phyloP scores from a whole-genome alignment of 1,140 invertebrate genomes.

The Triops cancriformis region DNA sequence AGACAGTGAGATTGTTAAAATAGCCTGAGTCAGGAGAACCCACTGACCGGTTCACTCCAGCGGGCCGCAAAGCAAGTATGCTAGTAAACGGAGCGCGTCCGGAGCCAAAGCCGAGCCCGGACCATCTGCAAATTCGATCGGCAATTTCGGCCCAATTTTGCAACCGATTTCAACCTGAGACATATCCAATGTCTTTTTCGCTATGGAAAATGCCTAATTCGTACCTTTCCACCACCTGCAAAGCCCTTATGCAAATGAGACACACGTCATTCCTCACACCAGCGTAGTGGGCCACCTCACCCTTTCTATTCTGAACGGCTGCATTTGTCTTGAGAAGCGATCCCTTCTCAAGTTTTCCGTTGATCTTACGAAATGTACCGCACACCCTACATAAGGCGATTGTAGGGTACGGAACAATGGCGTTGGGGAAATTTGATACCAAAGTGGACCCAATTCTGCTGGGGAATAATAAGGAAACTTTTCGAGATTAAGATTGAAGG shows the following conservation, averaged over 20 bases:
- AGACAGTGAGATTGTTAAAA: slow-evolving; percentile 4
- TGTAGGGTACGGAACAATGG: too few species aligned
- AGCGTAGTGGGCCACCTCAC: background rate
- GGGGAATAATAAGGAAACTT: too few species aligned
- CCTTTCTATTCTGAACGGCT: background rate
- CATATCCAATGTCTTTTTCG: background rate
- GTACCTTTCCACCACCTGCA: background rate
- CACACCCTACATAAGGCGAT: too few species aligned
- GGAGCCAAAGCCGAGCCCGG: background rate
- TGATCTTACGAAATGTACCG: too few species aligned
- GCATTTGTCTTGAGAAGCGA: background rate
- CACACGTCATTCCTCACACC: slow-evolving; percentile 3
- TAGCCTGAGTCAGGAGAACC: background rate
- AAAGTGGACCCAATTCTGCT: too few species aligned
- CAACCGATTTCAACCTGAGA: background rate
- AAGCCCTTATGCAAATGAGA: background rate
- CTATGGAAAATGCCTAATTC: background rate
- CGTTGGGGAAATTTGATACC: too few species aligned
- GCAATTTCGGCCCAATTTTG: background rate
- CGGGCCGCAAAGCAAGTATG: background rate
- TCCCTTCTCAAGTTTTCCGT: background rate
- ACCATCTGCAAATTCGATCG: background rate
- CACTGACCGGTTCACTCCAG: background rate
- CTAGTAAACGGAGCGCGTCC: background rate
- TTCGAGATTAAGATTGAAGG: too few species aligned